Evolutionary conservation across 30 jellyfish, hydroid and myxozoan species (phyloP), one percentile per base, ranked within the genome.

Genomic region (Euphysa ruthae): DNA sequence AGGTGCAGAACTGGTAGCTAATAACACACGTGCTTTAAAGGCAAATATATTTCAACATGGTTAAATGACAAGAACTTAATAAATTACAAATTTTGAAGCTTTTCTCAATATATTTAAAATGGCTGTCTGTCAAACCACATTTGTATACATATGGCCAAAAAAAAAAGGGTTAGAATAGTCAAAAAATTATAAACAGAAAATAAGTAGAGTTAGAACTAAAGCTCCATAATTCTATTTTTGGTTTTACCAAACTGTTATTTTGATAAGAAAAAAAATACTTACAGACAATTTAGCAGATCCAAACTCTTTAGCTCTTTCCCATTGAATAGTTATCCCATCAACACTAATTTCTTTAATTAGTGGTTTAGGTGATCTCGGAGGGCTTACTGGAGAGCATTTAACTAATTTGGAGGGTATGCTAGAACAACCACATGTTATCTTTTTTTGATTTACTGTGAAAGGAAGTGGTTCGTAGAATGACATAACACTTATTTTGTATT

Each of bases 341-440:
- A 55, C 29, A 51, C 69, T 68, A 32, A 77, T 35, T 33, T 42
- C 1, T 32, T 56, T 66, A 26, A 77, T 35, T 4, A 54, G 38
- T 19, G 79, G 69, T 31, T 52, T 55, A 19, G 78, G 82, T 16
- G 92, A 54, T 49, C 29, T 35, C 14, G 92, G 92, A 15, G 92
- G 92, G 35, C 89, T 51, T 30, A 77, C 66, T 4, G 92, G 92
- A 29, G 86, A 76, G n/a, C 58, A 52, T 26, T 15, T 68, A 21
- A 65, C 35, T 10, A 23, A 23, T 21, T 51, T 51, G 32, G 71
- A 61, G 19, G 50, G 52, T 7, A 3, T 63, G 33, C 81, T 49
- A 20, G 89, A 66, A 34, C 86, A 77, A 6, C 92, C 92, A 52
- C 92, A 77, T 6, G 70, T 63, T 4, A 75, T 83, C 21, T 61